Percentiles rank a stretch among this genome's conserved stretches.
Conservation (phyloP, 2,113 vertebrate species). For the Psilopogon haemacephalus region DNA sequence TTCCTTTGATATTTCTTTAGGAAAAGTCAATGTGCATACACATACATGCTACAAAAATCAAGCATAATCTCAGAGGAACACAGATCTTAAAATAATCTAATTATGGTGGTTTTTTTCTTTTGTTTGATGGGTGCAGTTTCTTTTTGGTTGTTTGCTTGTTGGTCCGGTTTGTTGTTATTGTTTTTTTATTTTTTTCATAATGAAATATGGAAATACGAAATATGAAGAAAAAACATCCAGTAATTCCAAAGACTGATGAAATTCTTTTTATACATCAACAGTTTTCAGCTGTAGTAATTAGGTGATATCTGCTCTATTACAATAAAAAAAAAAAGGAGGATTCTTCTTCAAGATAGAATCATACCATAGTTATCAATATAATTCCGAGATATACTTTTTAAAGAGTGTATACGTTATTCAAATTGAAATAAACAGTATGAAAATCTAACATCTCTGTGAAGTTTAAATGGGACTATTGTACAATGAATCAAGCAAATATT, state of each 20-base stretch:
- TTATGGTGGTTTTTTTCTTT: too few relatives aligned
- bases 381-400: neutral
- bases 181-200: neutral
- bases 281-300: neutral
- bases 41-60: neutral
- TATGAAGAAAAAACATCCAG: neutral
- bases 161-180: too few relatives aligned
- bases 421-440: neutral
- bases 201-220: too few relatives aligned
- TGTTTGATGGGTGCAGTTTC: too few relatives aligned
- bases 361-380: neutral
- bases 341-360: neutral
- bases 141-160: too few relatives aligned
- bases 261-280: neutral
- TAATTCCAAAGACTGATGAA: neutral
- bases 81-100: neutral
- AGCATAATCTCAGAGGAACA: neutral
- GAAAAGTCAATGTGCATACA: neutral
- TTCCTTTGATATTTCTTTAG: neutral
- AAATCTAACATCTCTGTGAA: rapidly evolving
- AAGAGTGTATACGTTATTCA: neutral
- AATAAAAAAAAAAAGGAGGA: neutral
- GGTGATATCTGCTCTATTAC: neutral
- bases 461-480: neutral
- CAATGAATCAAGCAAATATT: neutral